Percentiles rank a stretch among this genome's conserved stretches.
These are phyloP conservation scores for Drosophila limbata DNA, from an alignment of 2,888 invertebrate species.

Conservation along the genomic window DNA sequence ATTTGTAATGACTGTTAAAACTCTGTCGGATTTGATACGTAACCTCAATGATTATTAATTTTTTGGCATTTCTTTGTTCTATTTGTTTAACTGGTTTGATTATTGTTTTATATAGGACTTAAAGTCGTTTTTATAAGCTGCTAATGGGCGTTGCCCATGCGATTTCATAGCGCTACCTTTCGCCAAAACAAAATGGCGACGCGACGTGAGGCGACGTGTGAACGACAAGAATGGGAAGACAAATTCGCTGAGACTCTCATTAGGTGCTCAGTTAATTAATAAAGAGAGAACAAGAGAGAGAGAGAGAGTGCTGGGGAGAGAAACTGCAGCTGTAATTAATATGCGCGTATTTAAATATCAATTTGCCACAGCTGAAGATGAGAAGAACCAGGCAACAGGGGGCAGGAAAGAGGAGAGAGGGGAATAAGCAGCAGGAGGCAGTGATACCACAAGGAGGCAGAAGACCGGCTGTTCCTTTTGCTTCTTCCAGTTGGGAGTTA, in stretches of 20 bases:
- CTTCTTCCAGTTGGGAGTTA: constrained; percentile 28
- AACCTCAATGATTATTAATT: neutral
- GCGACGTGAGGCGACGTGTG: constrained; percentile 41
- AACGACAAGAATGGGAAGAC: constrained; percentile 60
- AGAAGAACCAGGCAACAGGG: constrained; percentile 10
- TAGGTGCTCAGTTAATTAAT: constrained; percentile 74
- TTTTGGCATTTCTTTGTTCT: neutral
- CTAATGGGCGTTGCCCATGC: constrained; percentile 81
- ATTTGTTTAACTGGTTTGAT: constrained; percentile 24
- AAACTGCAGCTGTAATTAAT: constrained; percentile 77
- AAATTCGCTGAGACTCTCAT: constrained; percentile 72
- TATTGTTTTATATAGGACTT: constrained; percentile 73
- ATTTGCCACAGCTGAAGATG: constrained; percentile 62
- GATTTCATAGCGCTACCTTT: constrained; percentile 48
- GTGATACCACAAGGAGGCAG: constrained; percentile 22
- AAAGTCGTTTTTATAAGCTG: constrained; percentile 71
- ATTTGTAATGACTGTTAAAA: too few relatives aligned
- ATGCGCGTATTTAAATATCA: constrained; percentile 83
- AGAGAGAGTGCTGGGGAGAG: constrained; percentile 3
- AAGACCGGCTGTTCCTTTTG: constrained; percentile 23
- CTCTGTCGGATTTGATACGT: neutral
- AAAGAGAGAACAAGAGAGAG: constrained; percentile 41
- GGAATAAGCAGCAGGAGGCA: constrained; percentile 13
- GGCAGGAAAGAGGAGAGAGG: constrained; percentile 10
- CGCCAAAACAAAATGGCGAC: constrained; percentile 27